Conservation (phyloP, 1,140 invertebrate species). For the Lordiphosa clarofinis region DNA sequence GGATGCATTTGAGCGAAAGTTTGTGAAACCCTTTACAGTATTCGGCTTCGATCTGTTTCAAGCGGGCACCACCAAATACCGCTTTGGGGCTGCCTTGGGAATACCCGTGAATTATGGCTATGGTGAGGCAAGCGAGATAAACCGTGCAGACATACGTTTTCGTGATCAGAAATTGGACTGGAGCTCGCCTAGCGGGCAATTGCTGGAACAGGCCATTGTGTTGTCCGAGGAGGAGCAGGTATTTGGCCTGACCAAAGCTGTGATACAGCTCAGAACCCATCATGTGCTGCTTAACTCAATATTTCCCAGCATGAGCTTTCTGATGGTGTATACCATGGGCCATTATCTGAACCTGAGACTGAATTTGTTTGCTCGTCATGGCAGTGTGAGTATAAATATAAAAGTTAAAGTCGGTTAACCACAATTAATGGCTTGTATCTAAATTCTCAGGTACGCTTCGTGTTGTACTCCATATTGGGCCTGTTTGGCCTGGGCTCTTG, state of each 20-base stretch:
- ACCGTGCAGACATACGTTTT: constrained; percentile 81
- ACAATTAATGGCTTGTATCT: neutral
- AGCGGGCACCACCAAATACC: constrained; percentile 69
- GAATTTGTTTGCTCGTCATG: constrained; percentile 82
- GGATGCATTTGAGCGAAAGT: constrained; percentile 56
- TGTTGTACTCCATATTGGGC: constrained; percentile 82
- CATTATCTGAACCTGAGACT: constrained; percentile 81
- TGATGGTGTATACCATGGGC: constrained; percentile 81
- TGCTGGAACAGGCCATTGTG: constrained; percentile 84
- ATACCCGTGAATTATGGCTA: constrained; percentile 84
- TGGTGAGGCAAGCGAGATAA: constrained; percentile 77
- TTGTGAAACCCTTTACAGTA: constrained; percentile 82
- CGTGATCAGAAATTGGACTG: constrained; percentile 82
- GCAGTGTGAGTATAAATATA: constrained; percentile 57
- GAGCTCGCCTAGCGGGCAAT: constrained; percentile 82
- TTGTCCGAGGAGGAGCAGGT: constrained; percentile 87
- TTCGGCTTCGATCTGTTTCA: constrained; percentile 84
- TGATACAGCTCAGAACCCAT: constrained; percentile 82
- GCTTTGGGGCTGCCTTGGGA: constrained; percentile 83
- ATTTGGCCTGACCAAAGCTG: constrained; percentile 88
- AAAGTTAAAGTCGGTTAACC: too few relatives aligned
- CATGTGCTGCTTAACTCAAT: constrained; percentile 81
- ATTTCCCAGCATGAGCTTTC: constrained; percentile 80
- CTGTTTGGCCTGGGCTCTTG: constrained; percentile 83
- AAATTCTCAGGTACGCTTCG: constrained; percentile 78